Evolutionary conservation across 2,113 vertebrate genomes (phyloP).

Genomic region (Andinoacara biseriatus): DNA sequence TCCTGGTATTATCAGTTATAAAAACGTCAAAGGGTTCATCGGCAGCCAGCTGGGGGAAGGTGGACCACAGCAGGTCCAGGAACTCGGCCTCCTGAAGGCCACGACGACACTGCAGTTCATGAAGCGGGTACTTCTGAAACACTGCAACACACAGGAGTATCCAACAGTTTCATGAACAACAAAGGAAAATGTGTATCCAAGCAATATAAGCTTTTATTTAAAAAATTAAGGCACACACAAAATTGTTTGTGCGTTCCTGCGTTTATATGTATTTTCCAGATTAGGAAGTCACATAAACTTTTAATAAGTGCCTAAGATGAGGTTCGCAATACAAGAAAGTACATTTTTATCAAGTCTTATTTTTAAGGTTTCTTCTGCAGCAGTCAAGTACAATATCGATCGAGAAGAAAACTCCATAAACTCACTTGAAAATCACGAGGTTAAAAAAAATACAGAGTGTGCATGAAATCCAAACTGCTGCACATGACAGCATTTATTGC

Average conservation of each 20-base stretch:
- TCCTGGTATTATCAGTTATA: not conserved
- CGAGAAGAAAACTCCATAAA: not conserved
- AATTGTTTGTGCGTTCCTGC: not conserved
- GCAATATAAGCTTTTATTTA: not conserved
- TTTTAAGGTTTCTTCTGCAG: not conserved
- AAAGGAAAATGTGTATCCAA: not conserved
- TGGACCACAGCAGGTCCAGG: slow-evolving; percentile 30
- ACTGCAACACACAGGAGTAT: not conserved
- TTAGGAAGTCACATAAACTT: too few species aligned
- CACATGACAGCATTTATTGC: not conserved
- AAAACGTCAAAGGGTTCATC: not conserved
- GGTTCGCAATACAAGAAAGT: too few species aligned
- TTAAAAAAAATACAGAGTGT: not conserved
- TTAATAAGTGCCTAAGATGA: not conserved
- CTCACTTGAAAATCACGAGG: not conserved
- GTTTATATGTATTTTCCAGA: not conserved
- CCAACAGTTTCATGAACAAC: not conserved
- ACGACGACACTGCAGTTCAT: slow-evolving; percentile 13
- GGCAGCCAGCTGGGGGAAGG: slow-evolving; percentile 29
- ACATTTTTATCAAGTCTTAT: not conserved
- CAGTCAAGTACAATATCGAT: not conserved
- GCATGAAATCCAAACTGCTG: not conserved
- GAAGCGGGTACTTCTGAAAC: slow-evolving; percentile 9
- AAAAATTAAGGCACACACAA: fast-evolving
- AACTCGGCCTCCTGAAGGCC: slow-evolving; percentile 28